Conservation (phyloP, 2,113 vertebrate genomes). For the Macrotus californicus region DNA sequence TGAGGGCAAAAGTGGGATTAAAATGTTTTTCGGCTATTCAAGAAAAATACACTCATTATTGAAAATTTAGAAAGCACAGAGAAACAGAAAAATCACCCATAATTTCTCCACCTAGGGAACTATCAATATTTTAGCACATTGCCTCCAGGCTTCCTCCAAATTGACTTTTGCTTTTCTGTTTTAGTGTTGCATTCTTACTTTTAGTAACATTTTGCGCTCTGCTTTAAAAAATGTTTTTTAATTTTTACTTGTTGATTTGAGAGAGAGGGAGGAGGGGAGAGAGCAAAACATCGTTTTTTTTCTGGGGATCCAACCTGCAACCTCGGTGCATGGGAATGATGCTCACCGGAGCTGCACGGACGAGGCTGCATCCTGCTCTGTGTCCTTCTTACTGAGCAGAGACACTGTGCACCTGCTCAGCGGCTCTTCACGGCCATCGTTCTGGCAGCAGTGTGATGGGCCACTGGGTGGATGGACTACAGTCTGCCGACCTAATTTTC, state of each 20-base stretch:
- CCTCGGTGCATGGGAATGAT: too few relatives aligned
- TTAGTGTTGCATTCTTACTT: neutral
- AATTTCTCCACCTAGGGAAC: neutral
- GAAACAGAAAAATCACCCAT: neutral
- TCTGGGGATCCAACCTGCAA: too few relatives aligned
- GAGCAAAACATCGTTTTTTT: too few relatives aligned
- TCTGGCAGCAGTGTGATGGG: neutral
- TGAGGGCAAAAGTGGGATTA: neutral
- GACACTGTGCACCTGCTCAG: neutral
- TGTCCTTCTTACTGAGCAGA: neutral
- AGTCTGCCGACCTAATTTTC: neutral
- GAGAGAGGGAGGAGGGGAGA: too few relatives aligned
- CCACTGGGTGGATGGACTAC: neutral
- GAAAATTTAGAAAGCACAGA: neutral
- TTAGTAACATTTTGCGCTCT: neutral
- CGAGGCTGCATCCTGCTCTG: neutral
- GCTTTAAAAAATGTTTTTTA: neutral
- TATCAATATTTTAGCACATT: neutral
- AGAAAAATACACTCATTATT: neutral
- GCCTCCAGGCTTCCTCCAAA: neutral
- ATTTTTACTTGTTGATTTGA: too few relatives aligned
- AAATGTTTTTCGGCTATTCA: neutral
- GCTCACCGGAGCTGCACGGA: too few relatives aligned
- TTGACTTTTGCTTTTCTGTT: neutral
- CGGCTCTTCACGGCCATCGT: neutral